Evolutionary conservation across 2,797 vertebrate genomes (phyloP).

Genomic region (Rhodeus uyekii): DNA sequence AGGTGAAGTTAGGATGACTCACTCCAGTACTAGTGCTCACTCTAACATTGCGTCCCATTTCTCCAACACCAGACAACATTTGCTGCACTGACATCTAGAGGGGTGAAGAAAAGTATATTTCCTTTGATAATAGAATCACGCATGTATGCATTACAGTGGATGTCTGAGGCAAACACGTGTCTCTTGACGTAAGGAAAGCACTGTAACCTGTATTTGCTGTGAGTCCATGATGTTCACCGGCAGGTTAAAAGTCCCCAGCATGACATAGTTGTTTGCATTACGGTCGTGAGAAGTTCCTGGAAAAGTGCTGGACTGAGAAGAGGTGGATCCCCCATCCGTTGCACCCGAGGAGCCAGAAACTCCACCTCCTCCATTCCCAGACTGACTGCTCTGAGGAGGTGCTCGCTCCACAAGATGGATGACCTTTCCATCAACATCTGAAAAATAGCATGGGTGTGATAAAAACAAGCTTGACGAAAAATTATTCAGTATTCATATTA

Average conservation of each 20-base stretch:
- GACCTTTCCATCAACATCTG: slow-evolving; percentile 92
- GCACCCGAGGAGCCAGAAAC: slow-evolving; percentile 63
- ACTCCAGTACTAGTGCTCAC: slow-evolving; percentile 82
- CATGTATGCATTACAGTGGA: background rate
- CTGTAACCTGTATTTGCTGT: slow-evolving; percentile 79
- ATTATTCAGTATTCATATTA: background rate
- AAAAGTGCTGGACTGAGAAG: slow-evolving; percentile 74
- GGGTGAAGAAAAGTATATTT: background rate
- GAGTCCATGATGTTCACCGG: slow-evolving; percentile 87
- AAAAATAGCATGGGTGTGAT: background rate
- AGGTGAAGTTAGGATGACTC: slow-evolving; percentile 52
- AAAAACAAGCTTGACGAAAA: background rate
- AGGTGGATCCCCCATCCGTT: slow-evolving; percentile 70
- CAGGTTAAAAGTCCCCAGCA: slow-evolving; percentile 94
- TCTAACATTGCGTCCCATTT: slow-evolving; percentile 74
- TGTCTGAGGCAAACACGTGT: background rate
- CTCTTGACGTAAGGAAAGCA: background rate
- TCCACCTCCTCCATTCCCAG: slow-evolving; percentile 79
- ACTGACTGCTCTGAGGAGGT: slow-evolving; percentile 85
- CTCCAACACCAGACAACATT: slow-evolving; percentile 78
- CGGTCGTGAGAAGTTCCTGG: slow-evolving; percentile 85
- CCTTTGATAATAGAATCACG: background rate
- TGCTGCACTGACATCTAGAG: slow-evolving; percentile 83
- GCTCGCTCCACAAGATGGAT: slow-evolving; percentile 93
- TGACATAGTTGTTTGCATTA: slow-evolving; percentile 93